Percentiles rank a stretch among this genome's conserved stretches.
Conservation (phyloP, 1,140 invertebrate species). For the Drosophila tani region DNA sequence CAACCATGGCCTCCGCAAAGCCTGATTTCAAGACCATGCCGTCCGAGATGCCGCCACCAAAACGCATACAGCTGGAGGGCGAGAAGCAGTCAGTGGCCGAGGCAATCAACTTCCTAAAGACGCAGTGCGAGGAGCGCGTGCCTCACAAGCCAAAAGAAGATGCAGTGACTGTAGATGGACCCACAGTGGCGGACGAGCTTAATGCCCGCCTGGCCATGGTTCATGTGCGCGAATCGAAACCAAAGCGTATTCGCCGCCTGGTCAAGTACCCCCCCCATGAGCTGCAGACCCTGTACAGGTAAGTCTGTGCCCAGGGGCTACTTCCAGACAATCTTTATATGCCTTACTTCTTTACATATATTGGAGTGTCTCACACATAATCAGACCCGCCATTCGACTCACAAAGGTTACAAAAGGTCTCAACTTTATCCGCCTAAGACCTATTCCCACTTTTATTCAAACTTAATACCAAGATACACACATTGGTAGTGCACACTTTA, state of each 20-base stretch:
- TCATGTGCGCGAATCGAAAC: slow-evolving; percentile 56
- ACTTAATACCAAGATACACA: no score
- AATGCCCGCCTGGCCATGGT: slow-evolving; percentile 66
- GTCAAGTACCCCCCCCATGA: slow-evolving; percentile 55
- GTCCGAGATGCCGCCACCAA: slow-evolving; percentile 35
- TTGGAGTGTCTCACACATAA: no score
- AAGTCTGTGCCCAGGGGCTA: not conserved
- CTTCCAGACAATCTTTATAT: no score
- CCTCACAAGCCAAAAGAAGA: not conserved
- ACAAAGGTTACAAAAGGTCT: no score
- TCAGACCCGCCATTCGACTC: no score
- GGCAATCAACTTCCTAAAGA: slow-evolving; percentile 45
- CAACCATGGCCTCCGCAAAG: slow-evolving; percentile 51
- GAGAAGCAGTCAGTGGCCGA: slow-evolving; percentile 52
- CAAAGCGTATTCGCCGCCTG: slow-evolving; percentile 62
- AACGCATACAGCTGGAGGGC: slow-evolving; percentile 30
- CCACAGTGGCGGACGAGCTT: slow-evolving; percentile 70
- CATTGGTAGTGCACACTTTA: no score
- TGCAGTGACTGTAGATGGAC: slow-evolving; percentile 10
- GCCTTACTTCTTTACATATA: no score
- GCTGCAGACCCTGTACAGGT: slow-evolving; percentile 54
- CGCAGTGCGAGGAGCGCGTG: slow-evolving; percentile 7
- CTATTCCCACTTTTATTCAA: no score
- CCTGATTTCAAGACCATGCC: slow-evolving; percentile 53
- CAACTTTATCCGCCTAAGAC: no score